Percentiles rank a stretch among this genome's conserved stretches.
These are phyloP conservation scores for Ranitomeya variabilis DNA, from an alignment of 2,113 vertebrate genomes.

Conservation along the genomic window DNA sequence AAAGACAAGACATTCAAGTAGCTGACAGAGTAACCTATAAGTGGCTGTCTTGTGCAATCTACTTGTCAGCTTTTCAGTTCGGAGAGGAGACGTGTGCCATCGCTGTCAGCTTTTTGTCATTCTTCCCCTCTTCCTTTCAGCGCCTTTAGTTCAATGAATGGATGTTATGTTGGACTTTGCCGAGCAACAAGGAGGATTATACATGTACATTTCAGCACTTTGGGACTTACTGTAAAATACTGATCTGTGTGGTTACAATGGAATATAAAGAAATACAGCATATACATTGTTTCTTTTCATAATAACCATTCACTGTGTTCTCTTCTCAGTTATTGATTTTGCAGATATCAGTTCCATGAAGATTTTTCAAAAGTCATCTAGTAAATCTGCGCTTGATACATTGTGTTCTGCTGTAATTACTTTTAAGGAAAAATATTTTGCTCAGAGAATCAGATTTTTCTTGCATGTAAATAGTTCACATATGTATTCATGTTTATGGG, in stretches of 20 bases:
- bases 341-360: background rate
- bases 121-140: conserved; percentile 79
- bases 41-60: conserved; percentile 75
- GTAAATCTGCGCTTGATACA: background rate
- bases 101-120: conserved; percentile 82
- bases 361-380: background rate
- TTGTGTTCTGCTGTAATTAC: background rate
- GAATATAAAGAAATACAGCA: background rate
- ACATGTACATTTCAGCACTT: conserved; percentile 46
- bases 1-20: conserved; percentile 73
- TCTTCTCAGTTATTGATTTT: background rate
- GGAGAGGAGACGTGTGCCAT: conserved; percentile 73
- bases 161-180: conserved; percentile 68
- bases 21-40: conserved; percentile 72
- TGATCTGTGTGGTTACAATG: background rate
- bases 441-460: background rate
- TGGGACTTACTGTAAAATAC: background rate
- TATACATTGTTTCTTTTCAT: background rate
- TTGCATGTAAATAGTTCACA: background rate
- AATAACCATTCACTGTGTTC: background rate
- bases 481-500: too few relatives aligned
- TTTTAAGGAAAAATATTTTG: background rate
- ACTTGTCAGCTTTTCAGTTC: conserved; percentile 77
- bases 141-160: conserved; percentile 76
- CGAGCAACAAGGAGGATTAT: conserved; percentile 58